Evolutionary conservation across 64 coral and sea anemone species (phyloP), one percentile per base, ranked within the genome.

Genomic region (Stichodactyla mertensii): DNA sequence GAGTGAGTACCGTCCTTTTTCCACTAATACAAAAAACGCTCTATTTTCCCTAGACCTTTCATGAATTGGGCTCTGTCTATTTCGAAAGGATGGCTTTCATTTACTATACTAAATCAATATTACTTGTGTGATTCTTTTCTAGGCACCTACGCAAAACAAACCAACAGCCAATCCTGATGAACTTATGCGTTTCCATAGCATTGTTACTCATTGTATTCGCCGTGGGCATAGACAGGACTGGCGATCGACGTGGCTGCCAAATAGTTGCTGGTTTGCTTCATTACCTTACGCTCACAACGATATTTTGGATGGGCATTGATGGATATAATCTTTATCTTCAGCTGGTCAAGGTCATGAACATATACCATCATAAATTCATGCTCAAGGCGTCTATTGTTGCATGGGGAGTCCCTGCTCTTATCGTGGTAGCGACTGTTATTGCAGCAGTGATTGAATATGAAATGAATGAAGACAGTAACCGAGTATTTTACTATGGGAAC

Each of bases 221-320:
- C 52, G 94, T 59, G 85, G 94, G 94, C 71, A 82, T 90, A 58
- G 88, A 82, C 20, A 87, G 80, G 14, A 90, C 88, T 20, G 87
- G 87, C 22, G 54, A 87, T 87, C 52, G 57, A 16, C 58, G 79
- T 83, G 91, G 71, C 2, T 97, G 94, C 82, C 85, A 79, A 36
- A 84, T 87, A 18, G 86, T 92, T 24, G 94, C 91, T 18, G 80
- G 83, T 36, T 55, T 97, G 4, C 71, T 97, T 45, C 94, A 97
- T 83, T 97, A 93, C 71, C 84, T 93, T 56, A 59, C 86, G 54
- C 79, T 97, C 51, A 61, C 88, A n/a, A 90, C 91, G 2, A 80
- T 97, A 56, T 88, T 86, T 85, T 97, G 94, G 94, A 97, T 97
- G 94, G 94, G 85, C 1, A 87, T 97, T 5, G 94, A 97, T 82